Conservation (phyloP, 2,113 vertebrate species). For the Lagopus leucura region DNA sequence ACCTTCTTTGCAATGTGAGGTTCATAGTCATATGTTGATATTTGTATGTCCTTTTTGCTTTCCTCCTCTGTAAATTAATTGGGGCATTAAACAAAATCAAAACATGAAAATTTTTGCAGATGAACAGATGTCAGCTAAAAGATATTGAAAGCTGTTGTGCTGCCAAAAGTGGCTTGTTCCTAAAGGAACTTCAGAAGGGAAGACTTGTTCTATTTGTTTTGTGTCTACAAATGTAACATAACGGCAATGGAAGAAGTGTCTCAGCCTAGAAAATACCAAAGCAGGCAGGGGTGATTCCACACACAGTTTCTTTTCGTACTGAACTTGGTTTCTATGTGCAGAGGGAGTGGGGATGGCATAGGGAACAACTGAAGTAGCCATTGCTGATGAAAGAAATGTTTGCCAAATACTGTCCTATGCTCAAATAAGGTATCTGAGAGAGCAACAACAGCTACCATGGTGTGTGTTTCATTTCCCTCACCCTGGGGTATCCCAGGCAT, state of each 20-base stretch:
- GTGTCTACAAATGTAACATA: not conserved
- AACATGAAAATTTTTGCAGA: not conserved
- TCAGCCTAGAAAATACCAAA: not conserved
- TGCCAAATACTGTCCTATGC: not conserved
- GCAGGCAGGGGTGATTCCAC: not conserved
- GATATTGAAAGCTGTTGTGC: not conserved
- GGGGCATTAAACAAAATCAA: not conserved
- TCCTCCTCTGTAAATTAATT: not conserved
- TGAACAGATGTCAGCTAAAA: not conserved
- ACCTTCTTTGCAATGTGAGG: not conserved
- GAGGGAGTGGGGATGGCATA: not conserved
- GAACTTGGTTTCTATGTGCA: not conserved
- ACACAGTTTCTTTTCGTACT: not conserved
- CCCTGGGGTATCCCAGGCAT: not conserved
- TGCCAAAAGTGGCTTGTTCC: not conserved
- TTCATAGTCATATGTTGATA: not conserved
- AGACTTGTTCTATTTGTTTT: not conserved
- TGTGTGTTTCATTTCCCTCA: not conserved
- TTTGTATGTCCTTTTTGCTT: not conserved
- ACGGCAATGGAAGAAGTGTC: not conserved
- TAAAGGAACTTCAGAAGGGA: not conserved
- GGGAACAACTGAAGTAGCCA: not conserved
- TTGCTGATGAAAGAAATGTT: not conserved
- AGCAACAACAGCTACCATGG: not conserved
- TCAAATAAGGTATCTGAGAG: not conserved